A percentile compares a stretch with the other conserved stretches of the same genome.
phyloP scores from a whole-genome alignment of 2,797 vertebrate species.

The Vespertilio murinus region DNA sequence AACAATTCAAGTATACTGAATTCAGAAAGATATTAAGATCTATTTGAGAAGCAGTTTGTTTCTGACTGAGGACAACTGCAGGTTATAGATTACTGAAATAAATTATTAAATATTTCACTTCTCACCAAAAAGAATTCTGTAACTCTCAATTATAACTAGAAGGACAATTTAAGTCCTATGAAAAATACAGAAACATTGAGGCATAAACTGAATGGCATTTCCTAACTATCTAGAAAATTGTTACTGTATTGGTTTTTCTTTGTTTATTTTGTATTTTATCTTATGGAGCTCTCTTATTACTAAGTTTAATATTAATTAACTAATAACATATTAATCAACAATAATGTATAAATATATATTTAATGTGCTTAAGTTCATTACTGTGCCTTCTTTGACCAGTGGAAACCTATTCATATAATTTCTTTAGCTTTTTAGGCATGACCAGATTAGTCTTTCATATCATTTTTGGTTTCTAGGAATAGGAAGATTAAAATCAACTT shows the following conservation, averaged over 20 bases:
- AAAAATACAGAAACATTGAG: not conserved
- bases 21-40: not conserved
- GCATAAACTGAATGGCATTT: not conserved
- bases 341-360: not conserved
- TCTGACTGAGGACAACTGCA: not conserved
- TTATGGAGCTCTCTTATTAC: no score
- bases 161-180: not conserved
- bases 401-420: not conserved
- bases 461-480: not conserved
- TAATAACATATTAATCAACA: not conserved
- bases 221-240: not conserved
- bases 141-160: not conserved
- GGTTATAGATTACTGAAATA: not conserved
- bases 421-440: not conserved
- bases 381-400: not conserved
- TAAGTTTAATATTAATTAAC: not conserved
- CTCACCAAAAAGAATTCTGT: not conserved
- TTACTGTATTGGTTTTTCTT: no score
- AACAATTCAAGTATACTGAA: not conserved
- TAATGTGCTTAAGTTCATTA: not conserved
- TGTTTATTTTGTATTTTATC: no score
- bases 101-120: conserved; percentile 17
- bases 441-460: not conserved
- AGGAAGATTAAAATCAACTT: not conserved
- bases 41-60: conserved; percentile 46